Evolutionary conservation across 2,888 invertebrate genomes (phyloP), one percentile per base, ranked within the genome.

Genomic region (Acleris cristana): DNA sequence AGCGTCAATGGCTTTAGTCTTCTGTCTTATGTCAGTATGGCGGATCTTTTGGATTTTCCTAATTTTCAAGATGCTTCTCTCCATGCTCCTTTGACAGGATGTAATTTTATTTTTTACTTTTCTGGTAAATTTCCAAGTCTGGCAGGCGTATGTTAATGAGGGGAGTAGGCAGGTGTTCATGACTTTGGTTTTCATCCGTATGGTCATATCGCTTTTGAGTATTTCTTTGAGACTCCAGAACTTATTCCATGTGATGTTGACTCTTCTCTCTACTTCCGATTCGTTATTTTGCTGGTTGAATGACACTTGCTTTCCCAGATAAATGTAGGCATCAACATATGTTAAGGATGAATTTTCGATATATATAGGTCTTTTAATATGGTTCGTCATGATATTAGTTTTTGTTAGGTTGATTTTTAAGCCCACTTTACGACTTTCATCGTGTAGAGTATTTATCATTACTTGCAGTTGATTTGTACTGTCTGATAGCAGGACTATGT

Each of bases 221-320:
- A 70, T 57, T 71, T 70, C 69, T 45, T 70, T 71, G 5, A 60
- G 54, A 30, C 54, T 69, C 65, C 69, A 65, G 60, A 51, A 70
- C 49, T 65, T 68, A 1, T 64, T 67, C 67, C 71, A 71, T 19
- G 71, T 70, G 3, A 23, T 53, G 14, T 26, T 59, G 7, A 65
- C 30, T 45, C 58, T 65, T 59, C 59, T 65, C 14, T 54, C 52
- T 18, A 63, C 40, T 66, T 64, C 59, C n/a, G 14, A 8, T 49
- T 52, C 57, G 45, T 62, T 69, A 55, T 53, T 57, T 30, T 64
- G 30, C 34, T 18, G 12, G 44, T 45, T 3, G 49, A 70, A 72
- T 12, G 65, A 69, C 2, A 73, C 51, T 71, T 69, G 71, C 61
- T 72, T 72, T 4, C 70, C 72, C 5, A 73, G 54, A 60, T 72